These are phyloP conservation scores for Coleophora deauratella DNA, from an alignment of 2,888 invertebrate genomes.

Conservation along the genomic window DNA sequence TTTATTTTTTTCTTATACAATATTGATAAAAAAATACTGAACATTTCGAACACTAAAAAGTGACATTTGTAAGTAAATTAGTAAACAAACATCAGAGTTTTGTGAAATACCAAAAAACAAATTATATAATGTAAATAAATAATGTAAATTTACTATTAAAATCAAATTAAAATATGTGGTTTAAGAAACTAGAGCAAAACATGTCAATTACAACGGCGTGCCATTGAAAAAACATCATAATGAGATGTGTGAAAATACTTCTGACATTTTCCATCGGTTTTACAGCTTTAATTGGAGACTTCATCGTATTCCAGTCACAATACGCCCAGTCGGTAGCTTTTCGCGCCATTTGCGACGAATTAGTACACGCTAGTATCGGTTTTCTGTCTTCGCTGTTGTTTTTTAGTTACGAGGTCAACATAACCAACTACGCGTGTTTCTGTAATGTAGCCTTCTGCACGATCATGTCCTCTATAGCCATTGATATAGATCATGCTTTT, in stretches of 20 bases:
- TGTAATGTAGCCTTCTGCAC: slow-evolving; percentile 45
- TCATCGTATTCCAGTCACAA: slow-evolving; percentile 49
- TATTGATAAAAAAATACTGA: too few species aligned
- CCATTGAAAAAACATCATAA: slow-evolving; percentile 13
- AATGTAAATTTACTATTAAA: too few species aligned
- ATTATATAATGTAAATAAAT: too few species aligned
- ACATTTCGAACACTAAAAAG: too few species aligned
- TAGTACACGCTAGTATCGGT: slow-evolving; percentile 45
- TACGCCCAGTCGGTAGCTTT: slow-evolving; percentile 39
- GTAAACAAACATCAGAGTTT: too few species aligned
- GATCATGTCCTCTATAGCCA: slow-evolving; percentile 35
- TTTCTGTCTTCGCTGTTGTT: slow-evolving; percentile 44
- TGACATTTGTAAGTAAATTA: too few species aligned
- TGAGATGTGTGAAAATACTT: slow-evolving; percentile 36
- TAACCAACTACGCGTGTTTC: slow-evolving; percentile 24
- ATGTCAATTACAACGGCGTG: too few species aligned
- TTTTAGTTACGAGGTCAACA: slow-evolving; percentile 34
- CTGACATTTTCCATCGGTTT: slow-evolving; percentile 31
- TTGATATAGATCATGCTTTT: slow-evolving; percentile 57
- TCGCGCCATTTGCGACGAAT: slow-evolving; percentile 42
- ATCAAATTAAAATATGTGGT: too few species aligned
- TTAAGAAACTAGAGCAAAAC: too few species aligned
- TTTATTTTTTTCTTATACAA: too few species aligned
- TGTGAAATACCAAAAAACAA: too few species aligned
- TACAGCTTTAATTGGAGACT: slow-evolving; percentile 44